A percentile compares a stretch with the other conserved stretches of the same genome.
phyloP scores from a whole-genome alignment of 2,888 invertebrate genomes.

The Sinohyriopsis cumingii region DNA sequence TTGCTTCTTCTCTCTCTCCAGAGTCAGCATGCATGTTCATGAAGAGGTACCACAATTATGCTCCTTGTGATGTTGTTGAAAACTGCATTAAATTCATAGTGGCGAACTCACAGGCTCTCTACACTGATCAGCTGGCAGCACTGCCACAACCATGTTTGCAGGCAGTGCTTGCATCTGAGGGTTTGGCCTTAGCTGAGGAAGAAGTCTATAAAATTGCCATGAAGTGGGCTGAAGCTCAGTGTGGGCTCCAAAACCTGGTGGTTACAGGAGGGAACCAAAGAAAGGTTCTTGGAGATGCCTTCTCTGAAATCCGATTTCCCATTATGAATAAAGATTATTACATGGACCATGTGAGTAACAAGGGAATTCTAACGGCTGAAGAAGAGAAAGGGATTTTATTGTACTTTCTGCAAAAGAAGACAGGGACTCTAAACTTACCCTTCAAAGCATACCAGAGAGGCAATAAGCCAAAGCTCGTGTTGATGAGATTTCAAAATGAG shows the following conservation, averaged over 20 bases:
- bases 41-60: too few relatives aligned
- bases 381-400: constrained; percentile 34
- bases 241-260: constrained; percentile 14
- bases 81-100: too few relatives aligned
- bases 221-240: constrained; percentile 25
- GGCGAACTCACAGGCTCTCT: too few relatives aligned
- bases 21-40: too few relatives aligned
- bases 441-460: too few relatives aligned
- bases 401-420: constrained; percentile 20
- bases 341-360: constrained; percentile 26
- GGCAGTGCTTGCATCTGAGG: constrained; percentile 20
- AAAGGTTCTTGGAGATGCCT: constrained; percentile 13
- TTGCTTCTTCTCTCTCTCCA: too few relatives aligned
- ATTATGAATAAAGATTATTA: constrained; percentile 28
- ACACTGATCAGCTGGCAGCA: too few relatives aligned
- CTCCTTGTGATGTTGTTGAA: too few relatives aligned
- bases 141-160: constrained; percentile 22
- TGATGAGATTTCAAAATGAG: constrained; percentile 13
- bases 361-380: constrained; percentile 17
- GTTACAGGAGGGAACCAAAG: constrained; percentile 29
- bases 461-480: too few relatives aligned
- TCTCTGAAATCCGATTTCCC: constrained; percentile 26
- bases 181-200: constrained; percentile 26
- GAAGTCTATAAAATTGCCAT: constrained; percentile 18
- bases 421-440: too few relatives aligned